Evolutionary conservation across 2,888 invertebrate species (phyloP), one percentile per base, ranked within the genome.

Genomic region (Nephrotoma appendiculata): DNA sequence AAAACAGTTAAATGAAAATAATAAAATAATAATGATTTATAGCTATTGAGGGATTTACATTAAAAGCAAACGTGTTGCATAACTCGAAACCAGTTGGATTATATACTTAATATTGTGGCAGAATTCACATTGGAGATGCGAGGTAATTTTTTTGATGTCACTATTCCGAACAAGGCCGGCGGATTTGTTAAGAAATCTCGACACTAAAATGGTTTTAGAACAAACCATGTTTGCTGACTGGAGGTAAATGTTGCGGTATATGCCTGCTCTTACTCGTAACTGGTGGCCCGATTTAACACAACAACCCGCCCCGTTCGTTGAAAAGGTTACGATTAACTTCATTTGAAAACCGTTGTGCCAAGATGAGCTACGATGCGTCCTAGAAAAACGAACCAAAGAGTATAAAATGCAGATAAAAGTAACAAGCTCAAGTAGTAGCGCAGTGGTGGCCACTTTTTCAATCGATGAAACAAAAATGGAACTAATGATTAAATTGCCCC

Each of bases 381-480:
- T 93, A 5, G 89, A 89, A 48, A 92, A 93, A 87, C 93, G 93
- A 88, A 92, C 93, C 87, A 92, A 92, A 83, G 93, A 93, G 87
- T 94, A 94, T 88, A 95, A 95, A 89, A 94, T 95, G 93, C 93
- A 93, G 92, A 93, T 97, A 19, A 94, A 94, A 88, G 94, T 96
- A 31, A 94, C 95, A 89, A 93, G 94, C 87, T 93, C 94, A 12
- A 71, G 71, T 71, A 93, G 95, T 1, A 92, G 96, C 87, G 97
- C 98, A 93, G 95, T 98, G 85, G 92, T 95, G 52, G 97, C 98
- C 31, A 93, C 94, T 12, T 97, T 98, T 91, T 93, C 94, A 19
- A 94, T 98, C 88, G 98, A 97, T 89, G 97, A 97, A 88, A 94
- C 95, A 0, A 93, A 93, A 88, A 94, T 98, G 91, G 96, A 97